A percentile compares a stretch with the other conserved stretches of the same genome.
These are phyloP conservation scores for Drosophila anomelani DNA, from an alignment of 2,888 invertebrate species.

Conservation along the genomic window DNA sequence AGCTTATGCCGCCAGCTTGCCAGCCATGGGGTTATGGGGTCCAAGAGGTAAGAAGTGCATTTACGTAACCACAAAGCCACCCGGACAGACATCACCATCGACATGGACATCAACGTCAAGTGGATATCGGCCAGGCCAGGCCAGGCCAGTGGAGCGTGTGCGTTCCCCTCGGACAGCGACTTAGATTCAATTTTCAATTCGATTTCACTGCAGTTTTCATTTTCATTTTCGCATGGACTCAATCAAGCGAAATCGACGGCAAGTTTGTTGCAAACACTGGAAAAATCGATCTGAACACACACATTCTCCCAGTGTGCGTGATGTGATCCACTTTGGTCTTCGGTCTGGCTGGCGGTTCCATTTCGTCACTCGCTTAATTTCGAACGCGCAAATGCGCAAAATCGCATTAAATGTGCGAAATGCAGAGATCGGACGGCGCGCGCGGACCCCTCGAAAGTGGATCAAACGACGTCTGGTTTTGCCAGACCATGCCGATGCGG, in stretches of 20 bases:
- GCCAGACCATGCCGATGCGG: slow-evolving; percentile 69
- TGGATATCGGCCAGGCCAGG: slow-evolving; percentile 33
- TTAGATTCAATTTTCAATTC: slow-evolving; percentile 58
- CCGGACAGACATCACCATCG: slow-evolving; percentile 9
- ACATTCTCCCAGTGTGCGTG: slow-evolving; percentile 41
- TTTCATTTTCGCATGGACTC: slow-evolving; percentile 65
- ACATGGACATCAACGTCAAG: slow-evolving; percentile 41
- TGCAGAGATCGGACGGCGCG: slow-evolving; percentile 25
- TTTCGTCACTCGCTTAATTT: slow-evolving; percentile 76
- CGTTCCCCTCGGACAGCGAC: slow-evolving; percentile 39
- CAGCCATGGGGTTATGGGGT: slow-evolving; percentile 36
- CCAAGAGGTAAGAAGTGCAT: slow-evolving; percentile 38
- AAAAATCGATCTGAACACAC: slow-evolving; percentile 31
- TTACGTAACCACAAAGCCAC: slow-evolving; percentile 64
- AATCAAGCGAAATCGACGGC: slow-evolving; percentile 66
- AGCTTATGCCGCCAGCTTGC: slow-evolving; percentile 18
- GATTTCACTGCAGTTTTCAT: slow-evolving; percentile 17
- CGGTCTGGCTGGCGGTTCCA: slow-evolving; percentile 43
- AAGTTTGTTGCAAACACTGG: slow-evolving; percentile 52
- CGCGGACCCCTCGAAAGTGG: slow-evolving; percentile 61
- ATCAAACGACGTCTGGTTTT: slow-evolving; percentile 62
- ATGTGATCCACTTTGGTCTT: slow-evolving; percentile 66
- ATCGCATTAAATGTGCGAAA: slow-evolving; percentile 80
- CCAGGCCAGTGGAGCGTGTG: slow-evolving; percentile 47
- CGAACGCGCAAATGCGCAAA: slow-evolving; percentile 78